Conservation (phyloP, 1,140 invertebrate species). For the Saccostrea glomerata region DNA sequence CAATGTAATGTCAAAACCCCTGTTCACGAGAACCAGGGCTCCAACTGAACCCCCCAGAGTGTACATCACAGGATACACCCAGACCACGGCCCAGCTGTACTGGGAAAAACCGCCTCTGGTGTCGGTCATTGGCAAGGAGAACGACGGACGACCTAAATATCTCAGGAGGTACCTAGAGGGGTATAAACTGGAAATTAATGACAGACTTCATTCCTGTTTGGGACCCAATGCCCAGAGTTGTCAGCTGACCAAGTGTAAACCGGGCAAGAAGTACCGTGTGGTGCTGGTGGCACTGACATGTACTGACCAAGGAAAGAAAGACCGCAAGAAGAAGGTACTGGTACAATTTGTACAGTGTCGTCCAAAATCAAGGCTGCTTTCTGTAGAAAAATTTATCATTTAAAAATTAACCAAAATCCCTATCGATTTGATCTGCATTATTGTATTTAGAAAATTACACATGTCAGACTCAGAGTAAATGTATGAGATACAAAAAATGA, state of each 20-base stretch:
- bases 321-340: conserved; percentile 72
- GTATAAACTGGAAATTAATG: conserved; percentile 79
- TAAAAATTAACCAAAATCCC: too few species aligned
- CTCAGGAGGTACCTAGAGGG: conserved; percentile 76
- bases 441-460: too few species aligned
- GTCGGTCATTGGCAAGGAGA: conserved; percentile 73
- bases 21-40: conserved; percentile 75
- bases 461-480: too few species aligned
- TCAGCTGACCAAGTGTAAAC: conserved; percentile 78
- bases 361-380: too few species aligned
- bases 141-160: conserved; percentile 69
- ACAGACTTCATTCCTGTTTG: conserved; percentile 74
- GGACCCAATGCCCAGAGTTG: conserved; percentile 73
- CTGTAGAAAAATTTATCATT: too few species aligned
- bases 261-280: conserved; percentile 75
- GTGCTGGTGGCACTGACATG: conserved; percentile 77
- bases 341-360: neutral
- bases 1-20: conserved; percentile 76
- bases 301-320: conserved; percentile 72
- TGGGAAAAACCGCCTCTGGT: conserved; percentile 78
- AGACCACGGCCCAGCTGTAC: conserved; percentile 74
- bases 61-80: conserved; percentile 73
- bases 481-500: too few species aligned
- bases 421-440: too few species aligned
- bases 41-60: conserved; percentile 75